Percentiles rank a stretch among this genome's conserved stretches.
Conservation (phyloP, 2,797 vertebrate genomes). For the Setipinna tenuifilis region DNA sequence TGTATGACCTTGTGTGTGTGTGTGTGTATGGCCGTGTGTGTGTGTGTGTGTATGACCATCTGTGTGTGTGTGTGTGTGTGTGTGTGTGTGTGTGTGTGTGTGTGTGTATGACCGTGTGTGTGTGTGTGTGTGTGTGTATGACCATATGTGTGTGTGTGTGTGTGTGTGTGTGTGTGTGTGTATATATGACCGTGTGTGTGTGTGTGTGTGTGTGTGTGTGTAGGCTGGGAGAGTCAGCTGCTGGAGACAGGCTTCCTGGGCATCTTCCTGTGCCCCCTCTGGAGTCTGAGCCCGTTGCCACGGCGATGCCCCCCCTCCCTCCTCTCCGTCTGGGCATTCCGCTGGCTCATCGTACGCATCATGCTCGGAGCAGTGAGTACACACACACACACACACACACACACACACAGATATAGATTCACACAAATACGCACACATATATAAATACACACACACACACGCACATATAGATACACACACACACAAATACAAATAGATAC, state of each 20-base stretch:
- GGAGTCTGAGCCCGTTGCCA: slow-evolving; percentile 83
- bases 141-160: neutral
- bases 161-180: neutral
- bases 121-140: neutral
- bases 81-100: no score
- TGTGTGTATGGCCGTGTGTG: no score
- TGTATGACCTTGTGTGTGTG: no score
- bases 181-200: neutral
- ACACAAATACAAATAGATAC: neutral
- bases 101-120: neutral
- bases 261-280: slow-evolving; percentile 90
- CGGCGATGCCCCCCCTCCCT: slow-evolving; percentile 76
- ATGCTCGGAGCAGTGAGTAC: slow-evolving; percentile 95
- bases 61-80: no score
- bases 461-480: neutral
- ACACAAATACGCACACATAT: slow-evolving; percentile 3
- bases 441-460: neutral
- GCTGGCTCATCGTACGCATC: slow-evolving; percentile 97
- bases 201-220: no score
- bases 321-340: slow-evolving; percentile 88
- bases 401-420: neutral
- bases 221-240: slow-evolving; percentile 97
- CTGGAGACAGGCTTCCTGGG: slow-evolving; percentile 93
- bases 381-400: slow-evolving; percentile 6
- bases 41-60: no score